Evolutionary conservation across 2,113 vertebrate species (phyloP).

Genomic region (Miniopterus natalensis): DNA sequence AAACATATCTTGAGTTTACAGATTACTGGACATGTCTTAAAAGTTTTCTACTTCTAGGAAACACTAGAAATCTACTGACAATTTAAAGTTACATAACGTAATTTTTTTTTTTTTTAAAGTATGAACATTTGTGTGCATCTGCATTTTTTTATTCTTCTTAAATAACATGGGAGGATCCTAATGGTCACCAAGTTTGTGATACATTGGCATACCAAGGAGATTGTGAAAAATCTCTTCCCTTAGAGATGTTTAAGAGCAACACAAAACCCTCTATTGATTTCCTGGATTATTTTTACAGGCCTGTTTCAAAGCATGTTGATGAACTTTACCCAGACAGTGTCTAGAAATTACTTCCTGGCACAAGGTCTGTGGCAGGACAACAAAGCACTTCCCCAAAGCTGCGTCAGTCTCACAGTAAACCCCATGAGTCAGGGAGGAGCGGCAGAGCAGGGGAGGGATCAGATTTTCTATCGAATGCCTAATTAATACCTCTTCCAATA

Average conservation of each 20-base stretch:
- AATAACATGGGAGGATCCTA: neutral
- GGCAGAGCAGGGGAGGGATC: neutral
- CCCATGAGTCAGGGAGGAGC: neutral
- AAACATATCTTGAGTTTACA: constrained; percentile 23
- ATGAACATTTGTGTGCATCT: neutral
- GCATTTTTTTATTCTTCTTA: constrained; percentile 44
- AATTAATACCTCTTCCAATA: neutral
- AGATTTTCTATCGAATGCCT: constrained; percentile 12
- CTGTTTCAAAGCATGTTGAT: constrained; percentile 36
- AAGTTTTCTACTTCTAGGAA: neutral
- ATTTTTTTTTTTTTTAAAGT: neutral
- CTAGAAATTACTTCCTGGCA: constrained; percentile 63
- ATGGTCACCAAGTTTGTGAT: constrained; percentile 3
- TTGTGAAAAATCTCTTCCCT: constrained; percentile 7
- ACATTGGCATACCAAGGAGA: constrained; percentile 25
- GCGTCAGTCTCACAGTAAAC: neutral
- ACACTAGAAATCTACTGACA: neutral
- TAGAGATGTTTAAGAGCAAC: neutral
- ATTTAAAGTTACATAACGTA: constrained; percentile 5
- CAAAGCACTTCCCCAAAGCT: constrained; percentile 43
- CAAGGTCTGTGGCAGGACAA: neutral
- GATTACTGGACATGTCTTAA: neutral
- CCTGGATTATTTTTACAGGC: constrained; percentile 31
- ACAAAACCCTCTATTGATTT: constrained; percentile 37
- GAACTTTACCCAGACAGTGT: constrained; percentile 56